These are phyloP conservation scores for Eurois occulta DNA, from an alignment of 2,888 invertebrate genomes.

Conservation along the genomic window DNA sequence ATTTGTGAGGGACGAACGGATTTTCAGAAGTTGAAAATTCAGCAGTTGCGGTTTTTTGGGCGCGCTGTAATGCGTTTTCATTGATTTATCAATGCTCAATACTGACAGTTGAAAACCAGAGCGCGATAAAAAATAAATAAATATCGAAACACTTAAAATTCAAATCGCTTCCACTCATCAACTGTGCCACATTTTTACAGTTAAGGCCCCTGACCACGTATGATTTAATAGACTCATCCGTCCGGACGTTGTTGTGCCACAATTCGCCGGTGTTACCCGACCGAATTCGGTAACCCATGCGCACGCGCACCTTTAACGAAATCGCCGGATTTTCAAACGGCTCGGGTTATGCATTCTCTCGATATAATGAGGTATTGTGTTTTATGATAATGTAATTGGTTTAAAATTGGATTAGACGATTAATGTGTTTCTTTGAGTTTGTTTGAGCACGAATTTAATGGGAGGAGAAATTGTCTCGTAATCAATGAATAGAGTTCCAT, in stretches of 20 bases:
- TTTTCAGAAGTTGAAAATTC: neutral
- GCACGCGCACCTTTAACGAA: constrained; percentile 35
- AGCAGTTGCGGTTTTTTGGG: neutral
- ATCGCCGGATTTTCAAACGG: constrained; percentile 15
- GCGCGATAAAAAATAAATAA: neutral
- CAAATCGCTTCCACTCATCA: constrained; percentile 66
- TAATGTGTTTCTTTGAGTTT: constrained; percentile 21
- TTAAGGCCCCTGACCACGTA: constrained; percentile 84
- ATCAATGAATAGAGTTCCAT: neutral
- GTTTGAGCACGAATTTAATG: neutral
- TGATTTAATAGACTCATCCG: constrained; percentile 84
- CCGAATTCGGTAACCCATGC: constrained; percentile 52
- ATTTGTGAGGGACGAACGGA: neutral
- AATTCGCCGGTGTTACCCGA: constrained; percentile 67
- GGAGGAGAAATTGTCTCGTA: neutral
- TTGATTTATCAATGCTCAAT: neutral
- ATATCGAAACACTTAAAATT: no score
- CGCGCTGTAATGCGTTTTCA: neutral
- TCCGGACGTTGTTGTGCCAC: constrained; percentile 75
- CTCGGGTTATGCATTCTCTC: constrained; percentile 38
- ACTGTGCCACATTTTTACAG: constrained; percentile 75
- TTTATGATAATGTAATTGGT: constrained; percentile 44
- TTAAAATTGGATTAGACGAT: constrained; percentile 46
- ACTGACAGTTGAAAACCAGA: neutral
- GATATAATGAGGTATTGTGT: constrained; percentile 48